Conservation (phyloP, 1,140 invertebrate genomes). For the Lamellibrachia luymesi region DNA sequence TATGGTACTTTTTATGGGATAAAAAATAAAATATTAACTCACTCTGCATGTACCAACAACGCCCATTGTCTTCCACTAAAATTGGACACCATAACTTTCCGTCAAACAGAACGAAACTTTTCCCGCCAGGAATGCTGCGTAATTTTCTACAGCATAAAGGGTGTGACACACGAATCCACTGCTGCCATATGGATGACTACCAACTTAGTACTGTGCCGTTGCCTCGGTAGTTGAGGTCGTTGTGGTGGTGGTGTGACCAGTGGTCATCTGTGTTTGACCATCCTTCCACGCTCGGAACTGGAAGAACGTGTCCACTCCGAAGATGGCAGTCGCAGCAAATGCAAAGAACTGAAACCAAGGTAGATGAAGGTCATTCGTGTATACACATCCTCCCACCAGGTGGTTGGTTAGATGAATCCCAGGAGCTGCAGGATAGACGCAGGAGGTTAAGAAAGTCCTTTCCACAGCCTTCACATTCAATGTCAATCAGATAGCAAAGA, state of each 20-base stretch:
- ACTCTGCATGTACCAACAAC: neutral
- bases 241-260: conserved; percentile 26
- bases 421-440: too few relatives aligned
- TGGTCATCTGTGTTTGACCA: conserved; percentile 18
- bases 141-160: neutral
- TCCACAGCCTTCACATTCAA: too few relatives aligned
- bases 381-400: too few relatives aligned
- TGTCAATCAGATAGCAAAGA: too few relatives aligned
- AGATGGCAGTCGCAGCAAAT: conserved; percentile 40
- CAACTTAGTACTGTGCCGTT: conserved; percentile 6
- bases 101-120: neutral
- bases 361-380: too few relatives aligned
- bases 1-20: neutral
- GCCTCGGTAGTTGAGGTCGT: conserved; percentile 17
- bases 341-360: conserved; percentile 41
- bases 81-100: neutral
- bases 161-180: neutral
- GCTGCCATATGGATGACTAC: neutral
- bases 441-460: too few relatives aligned
- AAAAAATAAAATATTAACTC: neutral
- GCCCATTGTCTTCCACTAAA: too few relatives aligned
- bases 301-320: conserved; percentile 44
- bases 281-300: conserved; percentile 39
- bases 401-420: too few relatives aligned
- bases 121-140: neutral